Conservation (phyloP, 2,113 vertebrate species). For the Ammodytes dubius region DNA sequence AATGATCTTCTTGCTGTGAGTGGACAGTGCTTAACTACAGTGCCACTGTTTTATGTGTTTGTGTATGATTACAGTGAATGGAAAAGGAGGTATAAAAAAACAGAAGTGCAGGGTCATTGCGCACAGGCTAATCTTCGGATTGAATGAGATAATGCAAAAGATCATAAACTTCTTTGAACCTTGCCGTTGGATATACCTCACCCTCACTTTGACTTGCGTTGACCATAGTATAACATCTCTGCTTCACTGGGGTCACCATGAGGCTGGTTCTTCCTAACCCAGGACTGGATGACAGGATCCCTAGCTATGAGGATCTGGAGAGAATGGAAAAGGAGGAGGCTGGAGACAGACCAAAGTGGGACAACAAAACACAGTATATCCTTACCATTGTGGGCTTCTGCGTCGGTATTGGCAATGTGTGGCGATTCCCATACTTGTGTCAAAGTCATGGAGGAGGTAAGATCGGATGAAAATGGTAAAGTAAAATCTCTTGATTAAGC, state of each 20-base stretch:
- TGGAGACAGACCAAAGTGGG: conserved; percentile 91
- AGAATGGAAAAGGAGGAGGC: conserved; percentile 84
- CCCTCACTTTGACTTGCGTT: conserved; percentile 24
- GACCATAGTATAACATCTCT: not conserved
- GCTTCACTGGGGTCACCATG: conserved; percentile 73
- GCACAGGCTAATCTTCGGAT: conserved; percentile 33
- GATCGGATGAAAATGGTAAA: conserved; percentile 13
- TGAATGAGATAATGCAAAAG: conserved; percentile 43
- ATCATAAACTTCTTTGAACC: conserved; percentile 47
- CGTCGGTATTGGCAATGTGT: conserved; percentile 94
- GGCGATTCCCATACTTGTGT: conserved; percentile 95
- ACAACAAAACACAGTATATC: conserved; percentile 95
- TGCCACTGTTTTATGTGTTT: not conserved
- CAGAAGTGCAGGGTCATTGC: not conserved
- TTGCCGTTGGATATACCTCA: not conserved
- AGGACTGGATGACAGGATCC: conserved; percentile 88
- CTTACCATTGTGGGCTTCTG: conserved; percentile 94
- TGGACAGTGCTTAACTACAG: not conserved
- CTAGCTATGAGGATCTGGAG: conserved; percentile 85
- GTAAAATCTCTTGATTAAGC: too few species aligned
- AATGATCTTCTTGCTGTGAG: not conserved
- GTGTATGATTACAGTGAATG: not conserved
- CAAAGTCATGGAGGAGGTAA: conserved; percentile 96
- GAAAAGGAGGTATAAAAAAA: conserved; percentile 1
- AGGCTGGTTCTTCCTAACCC: conserved; percentile 88